Conservation (phyloP, 2,113 vertebrate species). For the Craseonycteris thonglongyai region DNA sequence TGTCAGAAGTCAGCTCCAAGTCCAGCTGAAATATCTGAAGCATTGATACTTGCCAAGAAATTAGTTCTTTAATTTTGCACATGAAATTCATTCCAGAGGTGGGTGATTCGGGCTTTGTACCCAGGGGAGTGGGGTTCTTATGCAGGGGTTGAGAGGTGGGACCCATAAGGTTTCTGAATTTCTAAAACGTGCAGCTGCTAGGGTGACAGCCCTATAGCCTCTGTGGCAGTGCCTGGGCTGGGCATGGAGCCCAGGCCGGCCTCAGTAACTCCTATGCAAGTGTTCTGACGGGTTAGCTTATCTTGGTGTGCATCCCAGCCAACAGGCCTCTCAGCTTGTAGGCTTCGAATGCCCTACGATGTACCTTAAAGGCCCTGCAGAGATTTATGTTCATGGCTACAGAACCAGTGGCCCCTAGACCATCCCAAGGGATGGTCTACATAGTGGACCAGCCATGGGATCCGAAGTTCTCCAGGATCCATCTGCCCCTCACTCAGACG, state of each 20-base stretch:
- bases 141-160: background rate
- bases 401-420: background rate
- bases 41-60: conserved; percentile 64
- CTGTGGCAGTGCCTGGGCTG: background rate
- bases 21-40: conserved; percentile 69
- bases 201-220: background rate
- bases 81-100: conserved; percentile 64
- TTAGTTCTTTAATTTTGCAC: conserved; percentile 70
- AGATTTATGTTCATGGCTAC: background rate
- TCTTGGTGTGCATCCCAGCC: background rate
- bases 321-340: background rate
- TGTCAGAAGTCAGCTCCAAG: conserved; percentile 60
- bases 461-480: background rate
- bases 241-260: background rate
- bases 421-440: background rate
- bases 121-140: background rate
- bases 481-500: background rate
- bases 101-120: background rate
- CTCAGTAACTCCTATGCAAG: background rate
- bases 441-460: background rate
- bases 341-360: background rate
- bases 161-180: background rate
- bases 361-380: background rate
- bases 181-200: background rate
- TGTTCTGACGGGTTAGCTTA: background rate